Evolutionary conservation across 2,888 invertebrate genomes (phyloP).

Genomic region (Atrina japonica): DNA sequence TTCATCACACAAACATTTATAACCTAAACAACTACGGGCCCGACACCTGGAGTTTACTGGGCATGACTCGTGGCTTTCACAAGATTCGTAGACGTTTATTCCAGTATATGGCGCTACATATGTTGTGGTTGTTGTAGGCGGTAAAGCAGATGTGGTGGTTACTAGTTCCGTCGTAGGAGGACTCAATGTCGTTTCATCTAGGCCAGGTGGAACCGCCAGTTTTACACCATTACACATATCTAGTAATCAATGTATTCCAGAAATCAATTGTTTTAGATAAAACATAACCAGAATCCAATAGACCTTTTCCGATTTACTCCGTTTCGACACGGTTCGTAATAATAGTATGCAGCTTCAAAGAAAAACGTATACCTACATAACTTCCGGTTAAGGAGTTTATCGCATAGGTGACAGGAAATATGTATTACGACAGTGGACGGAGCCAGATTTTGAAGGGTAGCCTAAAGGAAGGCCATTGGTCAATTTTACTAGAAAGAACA

Average conservation of each 20-base stretch:
- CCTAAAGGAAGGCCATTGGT: too few species aligned
- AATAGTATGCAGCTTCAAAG: too few species aligned
- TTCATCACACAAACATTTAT: slow-evolving; percentile 55
- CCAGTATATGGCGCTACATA: background rate
- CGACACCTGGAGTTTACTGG: slow-evolving; percentile 53
- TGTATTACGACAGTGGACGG: too few species aligned
- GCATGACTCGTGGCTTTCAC: slow-evolving; percentile 49
- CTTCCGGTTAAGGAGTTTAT: too few species aligned
- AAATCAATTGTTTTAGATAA: too few species aligned
- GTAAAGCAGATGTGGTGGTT: background rate
- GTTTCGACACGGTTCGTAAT: too few species aligned
- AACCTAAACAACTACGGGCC: slow-evolving; percentile 58
- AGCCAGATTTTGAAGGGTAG: too few species aligned
- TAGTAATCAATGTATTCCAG: background rate
- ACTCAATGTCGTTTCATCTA: slow-evolving; percentile 12
- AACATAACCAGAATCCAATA: too few species aligned
- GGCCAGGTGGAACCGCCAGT: slow-evolving; percentile 15
- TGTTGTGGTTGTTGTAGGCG: background rate
- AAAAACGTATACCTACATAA: too few species aligned
- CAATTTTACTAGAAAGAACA: too few species aligned
- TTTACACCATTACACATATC: slow-evolving; percentile 28
- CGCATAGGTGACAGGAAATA: too few species aligned
- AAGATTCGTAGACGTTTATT: slow-evolving; percentile 41
- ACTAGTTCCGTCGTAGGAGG: background rate
- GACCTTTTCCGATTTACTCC: too few species aligned